These are phyloP conservation scores for Drosophila insularis DNA, from an alignment of 1,140 invertebrate species.

Conservation along the genomic window DNA sequence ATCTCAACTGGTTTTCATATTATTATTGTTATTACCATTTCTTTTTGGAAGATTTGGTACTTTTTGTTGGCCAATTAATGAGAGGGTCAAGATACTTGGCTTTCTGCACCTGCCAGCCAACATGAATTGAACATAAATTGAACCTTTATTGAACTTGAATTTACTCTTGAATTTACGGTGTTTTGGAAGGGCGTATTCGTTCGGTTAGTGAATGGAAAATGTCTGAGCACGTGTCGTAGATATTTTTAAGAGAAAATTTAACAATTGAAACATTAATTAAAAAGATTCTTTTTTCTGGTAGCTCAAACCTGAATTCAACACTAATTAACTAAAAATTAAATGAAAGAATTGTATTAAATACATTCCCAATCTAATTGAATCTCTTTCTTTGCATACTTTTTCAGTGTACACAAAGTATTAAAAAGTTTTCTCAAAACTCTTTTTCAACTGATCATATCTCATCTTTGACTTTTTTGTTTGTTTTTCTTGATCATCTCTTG, in stretches of 20 bases:
- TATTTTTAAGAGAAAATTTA: background rate
- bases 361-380: background rate
- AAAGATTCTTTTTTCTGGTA: too few species aligned
- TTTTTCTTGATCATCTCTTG: background rate
- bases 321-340: too few species aligned
- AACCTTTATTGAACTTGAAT: slow-evolving; percentile 26
- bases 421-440: background rate
- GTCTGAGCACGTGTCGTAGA: slow-evolving; percentile 13
- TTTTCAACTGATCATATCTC: slow-evolving; percentile 1
- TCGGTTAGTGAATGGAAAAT: background rate
- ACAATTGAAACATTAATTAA: background rate
- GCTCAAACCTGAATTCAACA: too few species aligned
- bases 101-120: slow-evolving; percentile 39
- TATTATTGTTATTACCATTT: background rate
- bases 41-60: slow-evolving; percentile 41
- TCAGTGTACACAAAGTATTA: background rate
- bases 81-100: slow-evolving; percentile 77
- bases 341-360: background rate
- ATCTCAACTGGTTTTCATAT: slow-evolving; percentile 37
- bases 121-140: background rate
- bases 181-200: background rate
- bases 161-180: background rate
- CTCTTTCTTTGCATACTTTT: background rate
- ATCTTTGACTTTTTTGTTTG: background rate
- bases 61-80: slow-evolving; percentile 63